Conservation (phyloP, 1,140 invertebrate species). For the Oppia nitens region DNA sequence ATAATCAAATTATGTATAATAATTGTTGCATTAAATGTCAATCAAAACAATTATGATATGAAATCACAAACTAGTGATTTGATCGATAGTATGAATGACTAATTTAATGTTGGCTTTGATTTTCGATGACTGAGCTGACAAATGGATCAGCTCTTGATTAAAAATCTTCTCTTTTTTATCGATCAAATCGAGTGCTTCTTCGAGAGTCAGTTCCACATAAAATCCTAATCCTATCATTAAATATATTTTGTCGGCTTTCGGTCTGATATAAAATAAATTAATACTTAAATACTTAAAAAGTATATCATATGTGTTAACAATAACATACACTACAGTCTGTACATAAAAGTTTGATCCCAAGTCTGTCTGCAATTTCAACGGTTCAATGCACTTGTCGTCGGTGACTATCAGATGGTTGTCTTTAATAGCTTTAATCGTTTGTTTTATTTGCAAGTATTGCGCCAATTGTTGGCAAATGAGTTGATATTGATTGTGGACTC, state of each 20-base stretch:
- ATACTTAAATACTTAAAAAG: neutral
- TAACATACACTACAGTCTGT: conserved; percentile 31
- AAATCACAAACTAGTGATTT: too few relatives aligned
- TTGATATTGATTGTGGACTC: conserved; percentile 40
- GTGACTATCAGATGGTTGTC: neutral
- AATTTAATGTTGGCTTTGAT: conserved; percentile 64
- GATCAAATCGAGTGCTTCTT: conserved; percentile 50
- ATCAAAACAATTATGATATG: too few relatives aligned
- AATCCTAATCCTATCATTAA: conserved; percentile 56
- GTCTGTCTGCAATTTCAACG: conserved; percentile 19
- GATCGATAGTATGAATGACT: conserved; percentile 27
- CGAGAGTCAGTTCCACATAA: conserved; percentile 49
- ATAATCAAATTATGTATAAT: too few relatives aligned
- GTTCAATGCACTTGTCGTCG: conserved; percentile 2
- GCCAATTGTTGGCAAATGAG: conserved; percentile 44
- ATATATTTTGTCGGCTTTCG: conserved; percentile 45
- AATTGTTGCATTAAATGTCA: too few relatives aligned
- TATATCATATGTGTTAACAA: neutral
- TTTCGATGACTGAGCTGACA: conserved; percentile 44
- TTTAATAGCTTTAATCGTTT: conserved; percentile 38
- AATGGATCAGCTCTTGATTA: conserved; percentile 33
- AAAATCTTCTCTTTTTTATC: conserved; percentile 46
- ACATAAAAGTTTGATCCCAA: conserved; percentile 22
- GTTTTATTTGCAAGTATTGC: conserved; percentile 54
- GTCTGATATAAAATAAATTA: conserved; percentile 21